Evolutionary conservation across 2,888 invertebrate species (phyloP).

Genomic region (Lycocerus yunnanus): DNA sequence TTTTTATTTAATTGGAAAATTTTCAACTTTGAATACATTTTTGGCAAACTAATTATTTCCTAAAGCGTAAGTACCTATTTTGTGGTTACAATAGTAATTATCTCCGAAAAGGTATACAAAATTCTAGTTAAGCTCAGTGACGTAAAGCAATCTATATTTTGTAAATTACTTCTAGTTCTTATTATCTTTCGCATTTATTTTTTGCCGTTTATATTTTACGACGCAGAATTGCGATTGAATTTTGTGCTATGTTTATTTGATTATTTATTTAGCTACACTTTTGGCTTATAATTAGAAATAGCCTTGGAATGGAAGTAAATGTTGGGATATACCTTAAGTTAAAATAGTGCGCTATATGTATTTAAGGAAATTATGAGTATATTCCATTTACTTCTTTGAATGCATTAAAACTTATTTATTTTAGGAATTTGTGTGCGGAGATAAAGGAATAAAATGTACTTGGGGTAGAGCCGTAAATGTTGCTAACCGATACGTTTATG

Average conservation of each 20-base stretch:
- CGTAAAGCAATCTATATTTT: neutral
- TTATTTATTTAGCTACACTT: neutral
- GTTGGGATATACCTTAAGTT: no score
- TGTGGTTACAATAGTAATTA: neutral
- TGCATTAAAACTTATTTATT: constrained; percentile 14
- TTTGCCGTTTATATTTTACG: neutral
- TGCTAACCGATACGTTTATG: constrained; percentile 72
- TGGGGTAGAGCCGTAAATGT: constrained; percentile 77
- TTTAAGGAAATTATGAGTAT: neutral
- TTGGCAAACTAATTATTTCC: neutral
- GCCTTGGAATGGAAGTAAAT: neutral
- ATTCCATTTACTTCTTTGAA: neutral
- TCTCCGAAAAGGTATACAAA: neutral
- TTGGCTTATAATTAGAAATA: constrained; percentile 13
- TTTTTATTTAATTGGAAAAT: neutral
- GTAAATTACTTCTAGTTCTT: neutral
- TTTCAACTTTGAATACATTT: neutral
- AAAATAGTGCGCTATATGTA: neutral
- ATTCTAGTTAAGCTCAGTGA: neutral
- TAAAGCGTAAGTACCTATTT: neutral
- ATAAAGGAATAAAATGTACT: constrained; percentile 67
- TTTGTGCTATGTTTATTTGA: no score
- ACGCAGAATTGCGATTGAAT: neutral
- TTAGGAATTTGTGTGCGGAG: constrained; percentile 73
- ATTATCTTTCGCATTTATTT: neutral